Evolutionary conservation across 2,888 invertebrate species (phyloP), one percentile per base, ranked within the genome.

Genomic region (Nematopogon swammerdamellus): DNA sequence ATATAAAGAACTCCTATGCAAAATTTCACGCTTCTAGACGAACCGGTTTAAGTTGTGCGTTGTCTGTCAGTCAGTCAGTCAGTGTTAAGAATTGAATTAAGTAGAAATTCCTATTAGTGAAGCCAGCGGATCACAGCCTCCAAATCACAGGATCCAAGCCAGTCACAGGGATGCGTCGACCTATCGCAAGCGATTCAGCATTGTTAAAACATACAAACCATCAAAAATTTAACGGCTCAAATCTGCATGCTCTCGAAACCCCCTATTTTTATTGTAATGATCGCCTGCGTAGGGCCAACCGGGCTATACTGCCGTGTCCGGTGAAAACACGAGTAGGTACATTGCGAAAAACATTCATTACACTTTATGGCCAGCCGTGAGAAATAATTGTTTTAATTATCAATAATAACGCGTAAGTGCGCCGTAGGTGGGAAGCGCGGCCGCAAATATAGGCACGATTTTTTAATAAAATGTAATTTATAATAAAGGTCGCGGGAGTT

Each of bases 351-450:
- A 63, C 63, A 68, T 68, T 65, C 67, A 68, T 67, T 65, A 65
- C 62, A 30, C 29, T 47, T 56, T 53, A 52, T 57, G 53, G 56
- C 56, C 57, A 60, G 62, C 62, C 56, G 52, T 60, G 53, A 59
- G 56, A 63, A 65, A 61, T 67, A 66, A 67, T 68, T 59, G 64
- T 57, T 65, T 67, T 64, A 65, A 66, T 67, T 68, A 68, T 63
- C 60, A 63, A 65, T 62, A 63, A 60, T 60, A 61, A 53, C 58
- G 55, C 50, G 55, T 57, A 56, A 53, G 36, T 36, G 36, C 36
- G 36, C 11, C 3, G 36, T 10, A 10, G 14, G 36, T 4, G 36
- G 14, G 36, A 36, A 14, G 36, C 36, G 36, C 36, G 14, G 11
- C 11, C 36, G 3, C 14, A 14, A 14, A 14, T 36, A 36, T 36